phyloP scores from a whole-genome alignment of 2,797 vertebrate species.

The Salmo trutta region DNA sequence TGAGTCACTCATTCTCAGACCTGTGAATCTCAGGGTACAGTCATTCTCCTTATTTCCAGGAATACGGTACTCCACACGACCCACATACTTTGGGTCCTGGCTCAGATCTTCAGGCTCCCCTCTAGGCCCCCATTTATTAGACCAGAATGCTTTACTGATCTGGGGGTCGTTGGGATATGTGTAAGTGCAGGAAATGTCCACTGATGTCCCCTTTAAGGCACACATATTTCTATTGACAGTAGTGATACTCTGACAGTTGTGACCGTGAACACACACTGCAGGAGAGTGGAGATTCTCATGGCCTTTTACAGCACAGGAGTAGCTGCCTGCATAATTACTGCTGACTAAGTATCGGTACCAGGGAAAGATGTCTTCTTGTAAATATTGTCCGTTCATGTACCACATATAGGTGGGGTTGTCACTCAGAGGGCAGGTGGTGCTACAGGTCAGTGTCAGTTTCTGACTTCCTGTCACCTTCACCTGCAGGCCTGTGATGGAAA shows the following conservation, averaged over 20 bases:
- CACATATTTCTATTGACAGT: constrained; percentile 35
- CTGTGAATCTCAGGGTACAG: constrained; percentile 20
- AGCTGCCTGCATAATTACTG: too few species aligned
- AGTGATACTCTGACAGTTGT: neutral
- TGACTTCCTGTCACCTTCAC: too few species aligned
- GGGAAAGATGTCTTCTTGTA: too few species aligned
- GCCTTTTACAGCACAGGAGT: too few species aligned
- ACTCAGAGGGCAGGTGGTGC: too few species aligned
- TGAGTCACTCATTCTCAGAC: constrained; percentile 34
- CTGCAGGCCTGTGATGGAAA: constrained; percentile 40
- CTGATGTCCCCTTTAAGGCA: constrained; percentile 32
- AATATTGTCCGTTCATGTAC: too few species aligned
- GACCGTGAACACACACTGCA: too few species aligned
- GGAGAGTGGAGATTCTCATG: too few species aligned
- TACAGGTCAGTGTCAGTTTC: too few species aligned
- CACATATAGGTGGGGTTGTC: too few species aligned
- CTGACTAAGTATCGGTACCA: too few species aligned
- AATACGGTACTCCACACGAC: constrained; percentile 7
- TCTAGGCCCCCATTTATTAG: constrained; percentile 6
- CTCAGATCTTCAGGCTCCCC: neutral
- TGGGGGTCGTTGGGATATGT: neutral
- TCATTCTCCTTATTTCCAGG: neutral
- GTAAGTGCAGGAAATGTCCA: constrained; percentile 25
- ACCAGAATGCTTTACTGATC: neutral
- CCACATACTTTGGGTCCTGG: neutral